These are phyloP conservation scores for Myopa testacea DNA, from an alignment of 2,888 invertebrate genomes.

Conservation along the genomic window DNA sequence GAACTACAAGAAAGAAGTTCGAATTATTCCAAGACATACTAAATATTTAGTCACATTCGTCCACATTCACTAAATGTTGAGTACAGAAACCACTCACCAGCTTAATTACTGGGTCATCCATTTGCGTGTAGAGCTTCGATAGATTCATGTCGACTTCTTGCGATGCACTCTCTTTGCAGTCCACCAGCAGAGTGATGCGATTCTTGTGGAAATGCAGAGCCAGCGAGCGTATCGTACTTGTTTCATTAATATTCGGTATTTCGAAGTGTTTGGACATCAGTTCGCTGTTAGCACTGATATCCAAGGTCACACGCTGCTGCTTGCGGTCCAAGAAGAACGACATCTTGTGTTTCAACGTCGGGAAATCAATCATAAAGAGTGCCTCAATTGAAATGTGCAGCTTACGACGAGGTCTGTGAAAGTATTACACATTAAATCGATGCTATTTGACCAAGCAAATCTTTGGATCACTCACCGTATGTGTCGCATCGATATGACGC, in stretches of 20 bases:
- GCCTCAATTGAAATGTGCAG: conserved; percentile 68
- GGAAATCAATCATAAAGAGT: conserved; percentile 69
- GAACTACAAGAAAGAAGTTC: conserved; percentile 54
- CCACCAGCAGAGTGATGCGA: conserved; percentile 63
- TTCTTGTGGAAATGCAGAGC: conserved; percentile 66
- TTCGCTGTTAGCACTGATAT: conserved; percentile 65
- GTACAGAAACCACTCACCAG: conserved; percentile 57
- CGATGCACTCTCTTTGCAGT: conserved; percentile 66
- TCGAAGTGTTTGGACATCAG: conserved; percentile 66
- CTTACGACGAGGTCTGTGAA: conserved; percentile 65
- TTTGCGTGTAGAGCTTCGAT: conserved; percentile 66
- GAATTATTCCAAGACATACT: too few species aligned
- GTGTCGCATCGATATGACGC: conserved; percentile 68
- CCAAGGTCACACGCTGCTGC: conserved; percentile 65
- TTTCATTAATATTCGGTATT: conserved; percentile 67
- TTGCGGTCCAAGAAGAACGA: conserved; percentile 69
- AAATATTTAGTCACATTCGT: background rate
- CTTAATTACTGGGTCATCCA: conserved; percentile 68
- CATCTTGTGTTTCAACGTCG: conserved; percentile 67
- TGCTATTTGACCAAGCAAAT: background rate
- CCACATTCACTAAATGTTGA: too few species aligned
- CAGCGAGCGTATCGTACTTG: conserved; percentile 67
- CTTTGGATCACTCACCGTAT: conserved; percentile 61
- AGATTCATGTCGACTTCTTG: conserved; percentile 66
- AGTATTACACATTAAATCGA: background rate